These are phyloP conservation scores for Zonitis immaculata DNA, from an alignment of 2,888 invertebrate genomes.

Conservation along the genomic window DNA sequence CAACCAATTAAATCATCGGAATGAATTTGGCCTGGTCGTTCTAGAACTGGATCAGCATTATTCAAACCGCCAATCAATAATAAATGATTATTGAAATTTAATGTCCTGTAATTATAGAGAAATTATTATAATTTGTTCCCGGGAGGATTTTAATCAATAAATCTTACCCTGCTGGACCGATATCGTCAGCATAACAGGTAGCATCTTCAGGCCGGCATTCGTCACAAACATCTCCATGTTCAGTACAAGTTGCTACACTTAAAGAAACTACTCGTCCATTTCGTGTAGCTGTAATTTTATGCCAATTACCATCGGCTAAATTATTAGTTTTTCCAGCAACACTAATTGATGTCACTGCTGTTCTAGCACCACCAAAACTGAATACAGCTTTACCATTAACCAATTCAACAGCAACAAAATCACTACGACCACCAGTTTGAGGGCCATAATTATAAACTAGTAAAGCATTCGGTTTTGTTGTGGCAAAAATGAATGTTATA, in stretches of 20 bases:
- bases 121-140: slow-evolving; percentile 5
- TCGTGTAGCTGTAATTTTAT: slow-evolving; percentile 84
- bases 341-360: slow-evolving; percentile 77
- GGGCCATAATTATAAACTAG: slow-evolving; percentile 89
- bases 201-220: slow-evolving; percentile 82
- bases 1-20: slow-evolving; percentile 94
- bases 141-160: neutral
- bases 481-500: slow-evolving; percentile 86
- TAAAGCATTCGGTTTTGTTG: slow-evolving; percentile 78
- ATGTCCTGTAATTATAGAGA: slow-evolving; percentile 60
- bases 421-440: slow-evolving; percentile 82
- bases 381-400: slow-evolving; percentile 79
- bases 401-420: slow-evolving; percentile 89
- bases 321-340: slow-evolving; percentile 61
- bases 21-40: slow-evolving; percentile 84
- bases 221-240: slow-evolving; percentile 80
- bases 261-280: slow-evolving; percentile 84
- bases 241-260: slow-evolving; percentile 74
- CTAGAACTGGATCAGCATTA: slow-evolving; percentile 79
- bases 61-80: slow-evolving; percentile 80
- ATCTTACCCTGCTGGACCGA: slow-evolving; percentile 82
- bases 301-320: slow-evolving; percentile 85
- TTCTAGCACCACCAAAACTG: slow-evolving; percentile 84
- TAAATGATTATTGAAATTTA: slow-evolving; percentile 87
- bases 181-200: slow-evolving; percentile 78